Base-by-base conservation (phyloP, 2,797 vertebrate species). In the Myripristis murdjan region DNA sequence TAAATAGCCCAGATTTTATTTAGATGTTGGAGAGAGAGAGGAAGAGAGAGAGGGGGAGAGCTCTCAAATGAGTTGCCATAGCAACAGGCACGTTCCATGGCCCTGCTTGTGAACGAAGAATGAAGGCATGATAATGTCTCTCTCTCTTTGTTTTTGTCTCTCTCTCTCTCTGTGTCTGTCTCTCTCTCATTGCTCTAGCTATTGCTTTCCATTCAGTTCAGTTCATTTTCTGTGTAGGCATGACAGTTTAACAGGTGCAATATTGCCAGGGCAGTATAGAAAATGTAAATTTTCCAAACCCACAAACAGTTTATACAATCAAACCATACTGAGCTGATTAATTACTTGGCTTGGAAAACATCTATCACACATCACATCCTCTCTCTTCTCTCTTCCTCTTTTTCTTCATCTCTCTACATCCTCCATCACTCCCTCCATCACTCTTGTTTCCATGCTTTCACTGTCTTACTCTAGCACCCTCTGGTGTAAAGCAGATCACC, bases 1-100 rank as follows among this genome's bases (percentile, higher is more conserved):
- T 79, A 94, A 94, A 94, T 94, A 94, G 88, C 81, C 62, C 0
- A 64, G 85, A 93, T 92, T 94, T 93, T 95, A 94, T 94, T 93
- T 93, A 93, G 91, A 93, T 88, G 89, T 91, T 83, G 75, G 78
- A 53, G 43, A 44, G 64, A 55, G 65, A 61, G 33, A 65, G 49
- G 70, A 49, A 79, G 31, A 53, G 65, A 53, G 65, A 41, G 75
- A 66, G 60, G 64, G 54, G 65, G 70, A 48, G 75, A 35, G 75
- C 77, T 86, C 85, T 75, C 79, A 83, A 89, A 87, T 82, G 83
- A 62, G 93, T 95, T 95, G 86, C 92, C 89, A 93, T 95, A 88
- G 93, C 92, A 95, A 95, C 94, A 91, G 91, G 90, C 92, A 93
- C 90, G 77, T 93, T 91, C 90, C 75, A 82, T 73, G 82, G 84